Conservation (phyloP, 2,888 invertebrate species). For the Cerceris rybyensis region DNA sequence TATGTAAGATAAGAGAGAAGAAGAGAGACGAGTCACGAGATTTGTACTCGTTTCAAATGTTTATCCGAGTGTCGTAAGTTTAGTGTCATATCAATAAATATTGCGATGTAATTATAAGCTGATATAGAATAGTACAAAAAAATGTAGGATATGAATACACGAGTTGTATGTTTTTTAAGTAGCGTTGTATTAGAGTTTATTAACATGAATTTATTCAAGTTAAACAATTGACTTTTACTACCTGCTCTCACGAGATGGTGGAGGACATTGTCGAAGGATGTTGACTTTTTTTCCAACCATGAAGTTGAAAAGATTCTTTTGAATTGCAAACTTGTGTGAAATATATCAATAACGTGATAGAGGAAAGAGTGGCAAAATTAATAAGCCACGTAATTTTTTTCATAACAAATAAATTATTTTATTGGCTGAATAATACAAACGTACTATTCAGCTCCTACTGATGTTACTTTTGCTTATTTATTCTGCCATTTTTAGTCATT, state of each 20-base stretch:
- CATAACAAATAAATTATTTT: too few relatives aligned
- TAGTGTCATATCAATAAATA: constrained; percentile 12
- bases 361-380: too few relatives aligned
- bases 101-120: constrained; percentile 28
- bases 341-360: too few relatives aligned
- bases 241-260: background rate
- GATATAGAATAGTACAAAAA: constrained; percentile 31
- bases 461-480: too few relatives aligned
- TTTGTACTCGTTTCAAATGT: constrained; percentile 44
- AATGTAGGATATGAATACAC: constrained; percentile 7
- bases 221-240: background rate
- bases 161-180: constrained; percentile 33
- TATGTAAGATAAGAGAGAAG: constrained; percentile 20
- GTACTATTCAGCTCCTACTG: too few relatives aligned
- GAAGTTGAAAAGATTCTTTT: too few relatives aligned
- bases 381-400: too few relatives aligned
- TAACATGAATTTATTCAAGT: constrained; percentile 6
- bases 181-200: constrained; percentile 18
- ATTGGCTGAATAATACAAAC: too few relatives aligned
- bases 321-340: too few relatives aligned
- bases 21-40: background rate
- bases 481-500: too few relatives aligned
- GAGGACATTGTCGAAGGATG: background rate
- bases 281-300: background rate
- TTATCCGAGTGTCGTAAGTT: constrained; percentile 26